Conservation (phyloP, 2,797 vertebrate genomes). For the Malurus splendens region DNA sequence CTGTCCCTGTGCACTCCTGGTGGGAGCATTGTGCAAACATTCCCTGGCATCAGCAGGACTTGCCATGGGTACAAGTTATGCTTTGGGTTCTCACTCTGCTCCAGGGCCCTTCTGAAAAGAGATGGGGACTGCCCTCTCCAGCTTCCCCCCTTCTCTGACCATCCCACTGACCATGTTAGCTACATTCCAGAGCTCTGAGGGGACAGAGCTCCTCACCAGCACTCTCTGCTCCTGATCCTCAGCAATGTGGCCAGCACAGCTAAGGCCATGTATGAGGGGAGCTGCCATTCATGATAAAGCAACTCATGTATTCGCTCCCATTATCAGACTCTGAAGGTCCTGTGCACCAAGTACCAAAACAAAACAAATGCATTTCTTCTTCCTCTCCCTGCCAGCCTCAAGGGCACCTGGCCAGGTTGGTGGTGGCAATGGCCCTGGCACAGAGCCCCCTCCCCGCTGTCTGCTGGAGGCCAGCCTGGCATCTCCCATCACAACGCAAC, state of each 20-base stretch:
- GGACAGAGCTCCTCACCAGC: neutral
- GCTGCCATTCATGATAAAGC: neutral
- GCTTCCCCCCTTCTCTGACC: neutral
- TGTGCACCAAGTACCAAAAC: neutral
- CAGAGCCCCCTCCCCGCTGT: fast-evolving
- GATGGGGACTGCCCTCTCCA: slow-evolving; percentile 56
- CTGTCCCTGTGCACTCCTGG: neutral
- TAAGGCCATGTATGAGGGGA: fast-evolving
- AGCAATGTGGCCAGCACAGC: neutral
- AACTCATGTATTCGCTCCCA: fast-evolving
- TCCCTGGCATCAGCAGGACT: too few species aligned
- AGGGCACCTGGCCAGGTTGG: neutral
- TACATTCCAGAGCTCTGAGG: fast-evolving
- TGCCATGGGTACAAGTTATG: neutral
- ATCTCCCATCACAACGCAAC: fast-evolving
- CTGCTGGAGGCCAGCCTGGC: neutral
- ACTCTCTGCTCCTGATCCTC: neutral
- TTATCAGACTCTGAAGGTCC: neutral
- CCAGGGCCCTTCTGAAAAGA: neutral
- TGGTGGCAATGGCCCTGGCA: fast-evolving
- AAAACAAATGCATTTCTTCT: neutral
- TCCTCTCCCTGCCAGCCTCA: neutral
- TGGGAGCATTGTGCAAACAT: neutral
- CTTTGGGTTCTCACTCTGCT: fast-evolving
- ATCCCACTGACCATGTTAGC: fast-evolving